Percentiles rank a stretch among this genome's conserved stretches.
These are phyloP conservation scores for Nebria salina DNA, from an alignment of 2,888 invertebrate species.

Conservation along the genomic window DNA sequence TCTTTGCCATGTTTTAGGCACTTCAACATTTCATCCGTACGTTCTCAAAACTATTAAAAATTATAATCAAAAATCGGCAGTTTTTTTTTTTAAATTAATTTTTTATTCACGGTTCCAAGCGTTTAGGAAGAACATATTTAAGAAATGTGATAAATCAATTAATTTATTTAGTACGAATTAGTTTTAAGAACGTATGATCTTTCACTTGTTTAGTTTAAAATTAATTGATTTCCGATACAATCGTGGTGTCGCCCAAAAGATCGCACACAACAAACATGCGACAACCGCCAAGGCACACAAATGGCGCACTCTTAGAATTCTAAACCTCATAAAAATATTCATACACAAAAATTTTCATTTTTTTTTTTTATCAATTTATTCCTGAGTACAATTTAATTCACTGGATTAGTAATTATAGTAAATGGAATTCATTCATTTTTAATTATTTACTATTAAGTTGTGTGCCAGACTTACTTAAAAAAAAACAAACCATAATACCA, in stretches of 20 bases:
- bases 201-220: conserved; percentile 11
- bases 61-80: conserved; percentile 23
- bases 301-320: conserved; percentile 19
- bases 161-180: background rate
- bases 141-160: background rate
- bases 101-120: too few species aligned
- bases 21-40: background rate
- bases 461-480: conserved; percentile 31
- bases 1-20: background rate
- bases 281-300: conserved; percentile 46
- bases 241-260: conserved; percentile 36
- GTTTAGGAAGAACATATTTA: too few species aligned
- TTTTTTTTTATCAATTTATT: conserved; percentile 28
- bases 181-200: background rate
- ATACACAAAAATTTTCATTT: conserved; percentile 40
- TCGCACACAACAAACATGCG: conserved; percentile 44
- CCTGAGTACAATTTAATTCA: conserved; percentile 45
- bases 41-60: conserved; percentile 26
- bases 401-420: conserved; percentile 37
- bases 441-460: conserved; percentile 30
- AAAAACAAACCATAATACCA: background rate
- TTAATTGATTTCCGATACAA: conserved; percentile 35
- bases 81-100: background rate
- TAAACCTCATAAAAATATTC: conserved; percentile 45
- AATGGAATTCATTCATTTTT: conserved; percentile 35